Conservation (phyloP, 2,113 vertebrate genomes). For the Antechinus stuartii region DNA sequence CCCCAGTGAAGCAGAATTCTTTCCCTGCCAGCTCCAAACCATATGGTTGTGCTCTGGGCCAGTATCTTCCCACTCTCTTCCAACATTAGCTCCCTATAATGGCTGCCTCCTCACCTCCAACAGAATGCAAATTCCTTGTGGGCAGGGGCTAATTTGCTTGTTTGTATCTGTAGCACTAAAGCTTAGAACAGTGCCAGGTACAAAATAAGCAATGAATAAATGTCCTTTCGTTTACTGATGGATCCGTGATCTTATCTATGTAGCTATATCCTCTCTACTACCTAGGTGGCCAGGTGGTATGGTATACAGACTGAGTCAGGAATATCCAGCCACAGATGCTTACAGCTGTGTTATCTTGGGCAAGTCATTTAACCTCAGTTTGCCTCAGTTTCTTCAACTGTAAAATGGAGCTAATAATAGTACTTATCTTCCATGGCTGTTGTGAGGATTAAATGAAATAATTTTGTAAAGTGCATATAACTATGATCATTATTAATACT, state of each 20-base stretch:
- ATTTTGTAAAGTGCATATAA: background rate
- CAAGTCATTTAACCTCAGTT: background rate
- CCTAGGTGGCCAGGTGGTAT: background rate
- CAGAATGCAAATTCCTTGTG: background rate
- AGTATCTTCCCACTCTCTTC: background rate
- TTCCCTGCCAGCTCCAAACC: background rate
- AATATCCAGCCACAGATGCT: background rate
- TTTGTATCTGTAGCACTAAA: background rate
- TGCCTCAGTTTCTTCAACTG: background rate
- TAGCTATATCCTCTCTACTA: background rate
- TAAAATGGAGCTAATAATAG: background rate
- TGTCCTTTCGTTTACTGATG: background rate
- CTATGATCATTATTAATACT: background rate
- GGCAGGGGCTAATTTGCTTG: background rate
- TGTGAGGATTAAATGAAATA: background rate
- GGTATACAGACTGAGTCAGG: background rate
- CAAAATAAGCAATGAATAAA: background rate
- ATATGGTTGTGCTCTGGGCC: background rate
- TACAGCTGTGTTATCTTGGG: background rate
- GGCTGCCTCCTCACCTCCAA: background rate
- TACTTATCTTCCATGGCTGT: background rate
- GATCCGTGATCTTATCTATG: background rate
- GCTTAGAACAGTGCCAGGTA: background rate
- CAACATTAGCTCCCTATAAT: background rate
- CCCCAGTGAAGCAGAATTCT: background rate